These are phyloP conservation scores for Prionace glauca DNA, from an alignment of 2,797 vertebrate species.

Conservation along the genomic window DNA sequence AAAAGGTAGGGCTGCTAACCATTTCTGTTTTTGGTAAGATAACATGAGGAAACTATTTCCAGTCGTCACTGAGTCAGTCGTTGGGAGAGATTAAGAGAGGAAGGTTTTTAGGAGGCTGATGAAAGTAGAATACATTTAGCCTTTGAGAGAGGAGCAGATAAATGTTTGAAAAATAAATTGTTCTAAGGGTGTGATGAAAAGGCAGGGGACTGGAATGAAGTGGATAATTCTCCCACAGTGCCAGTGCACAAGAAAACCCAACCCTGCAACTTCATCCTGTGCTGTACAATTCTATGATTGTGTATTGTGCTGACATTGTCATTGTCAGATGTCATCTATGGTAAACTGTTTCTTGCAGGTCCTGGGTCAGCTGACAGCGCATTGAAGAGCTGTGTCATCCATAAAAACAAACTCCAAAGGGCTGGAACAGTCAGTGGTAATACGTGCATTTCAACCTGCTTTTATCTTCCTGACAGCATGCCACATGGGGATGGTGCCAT, in stretches of 20 bases:
- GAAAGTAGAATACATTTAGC: not conserved
- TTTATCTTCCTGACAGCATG: not conserved
- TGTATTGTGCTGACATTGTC: not conserved
- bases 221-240: not conserved
- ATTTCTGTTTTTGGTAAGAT: not conserved
- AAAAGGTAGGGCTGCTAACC: not conserved
- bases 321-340: not conserved
- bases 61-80: not conserved
- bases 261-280: not conserved
- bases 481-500: not conserved
- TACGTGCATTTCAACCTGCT: not conserved
- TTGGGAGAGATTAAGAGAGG: not conserved
- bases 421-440: not conserved
- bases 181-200: not conserved
- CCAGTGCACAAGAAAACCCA: not conserved
- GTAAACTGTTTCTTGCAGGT: not conserved
- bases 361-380: not conserved
- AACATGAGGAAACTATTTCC: not conserved
- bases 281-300: not conserved
- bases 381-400: not conserved
- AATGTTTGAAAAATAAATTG: not conserved
- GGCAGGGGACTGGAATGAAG: not conserved
- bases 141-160: not conserved
- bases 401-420: not conserved
- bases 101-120: not conserved